Percentiles rank a stretch among this genome's conserved stretches.
Conservation (phyloP, 1,140 invertebrate genomes). For the Heliconius himera region DNA sequence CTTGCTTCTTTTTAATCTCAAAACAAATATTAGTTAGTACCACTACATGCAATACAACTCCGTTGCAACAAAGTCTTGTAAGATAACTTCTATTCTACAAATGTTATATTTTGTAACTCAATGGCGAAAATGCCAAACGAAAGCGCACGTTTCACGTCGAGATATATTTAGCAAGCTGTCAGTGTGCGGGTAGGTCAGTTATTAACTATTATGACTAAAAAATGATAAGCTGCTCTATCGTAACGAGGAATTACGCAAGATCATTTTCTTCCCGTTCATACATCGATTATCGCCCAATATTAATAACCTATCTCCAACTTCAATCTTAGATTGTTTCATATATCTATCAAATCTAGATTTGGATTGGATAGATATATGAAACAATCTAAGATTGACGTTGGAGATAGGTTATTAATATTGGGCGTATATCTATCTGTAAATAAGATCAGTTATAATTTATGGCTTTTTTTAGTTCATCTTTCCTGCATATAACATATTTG, state of each 20-base stretch:
- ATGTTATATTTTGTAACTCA: constrained; percentile 24
- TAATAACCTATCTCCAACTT: no score
- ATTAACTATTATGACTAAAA: constrained; percentile 67
- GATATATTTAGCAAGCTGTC: constrained; percentile 73
- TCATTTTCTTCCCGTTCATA: constrained; percentile 13
- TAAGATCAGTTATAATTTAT: constrained; percentile 7
- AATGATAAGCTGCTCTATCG: constrained; percentile 62
- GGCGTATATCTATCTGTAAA: constrained; percentile 16
- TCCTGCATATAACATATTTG: no score
- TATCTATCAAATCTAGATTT: no score
- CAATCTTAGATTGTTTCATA: no score
- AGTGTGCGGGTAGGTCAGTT: constrained; percentile 71
- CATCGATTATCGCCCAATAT: no score
- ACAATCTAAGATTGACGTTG: no score
- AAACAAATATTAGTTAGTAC: no score
- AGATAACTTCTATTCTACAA: not conserved
- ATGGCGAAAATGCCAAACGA: constrained; percentile 63
- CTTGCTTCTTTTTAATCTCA: no score
- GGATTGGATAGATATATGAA: no score
- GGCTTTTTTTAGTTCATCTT: not conserved
- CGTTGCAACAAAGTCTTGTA: no score
- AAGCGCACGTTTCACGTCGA: constrained; percentile 61
- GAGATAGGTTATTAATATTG: no score
- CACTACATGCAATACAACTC: no score
- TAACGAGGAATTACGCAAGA: constrained; percentile 53